Base-by-base conservation (phyloP, 2,113 vertebrate genomes). In the Azemiops feae region DNA sequence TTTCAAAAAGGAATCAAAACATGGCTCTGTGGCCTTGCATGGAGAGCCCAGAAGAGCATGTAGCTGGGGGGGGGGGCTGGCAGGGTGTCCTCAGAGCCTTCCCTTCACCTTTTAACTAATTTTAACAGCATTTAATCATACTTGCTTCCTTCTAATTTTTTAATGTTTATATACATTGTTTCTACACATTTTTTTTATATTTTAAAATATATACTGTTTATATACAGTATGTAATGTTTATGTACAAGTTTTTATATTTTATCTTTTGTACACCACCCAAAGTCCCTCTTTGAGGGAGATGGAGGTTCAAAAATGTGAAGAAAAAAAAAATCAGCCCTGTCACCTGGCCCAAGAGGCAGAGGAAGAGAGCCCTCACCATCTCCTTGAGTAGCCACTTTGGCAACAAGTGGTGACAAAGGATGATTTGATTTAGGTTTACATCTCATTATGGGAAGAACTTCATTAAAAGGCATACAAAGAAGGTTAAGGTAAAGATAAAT, bases 371-470 rank as follows among this genome's bases (percentile, higher is more conserved):
- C 7, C 12, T 16, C 3, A 20, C 69, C 1, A 34, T 34, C 18
- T 81, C 34, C 16, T 81, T 39, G 6, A 39, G 34, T 81, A 39
- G 34, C 16, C 34, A 81, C 18, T 81, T 81, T 39, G 34, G 34
- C 18, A 39, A 81, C 18, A 20, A 20, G 16, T 39, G 4, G 30
- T n/a, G 30, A 69, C 60, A 69, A 69, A 69, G 11, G 57, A 0
- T 25, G 91, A 64, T 54, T 95, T 95, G 92, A 93, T 92, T 94
- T 50, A 93, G 90, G 10, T 4, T 3, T 0, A 1, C 47, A 2
- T 91, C 94, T 95, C 85, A 0, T 69, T 92, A 3, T 20, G n/a
- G 27, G 91, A 58, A 95, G 18, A 43, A 91, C 93, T 95, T 95
- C 95, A 52, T 1, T 69, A 85, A 43, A 91, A 47, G 87, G 45